Conservation (phyloP, 2,113 vertebrate genomes). For the Ochotona curzoniae region DNA sequence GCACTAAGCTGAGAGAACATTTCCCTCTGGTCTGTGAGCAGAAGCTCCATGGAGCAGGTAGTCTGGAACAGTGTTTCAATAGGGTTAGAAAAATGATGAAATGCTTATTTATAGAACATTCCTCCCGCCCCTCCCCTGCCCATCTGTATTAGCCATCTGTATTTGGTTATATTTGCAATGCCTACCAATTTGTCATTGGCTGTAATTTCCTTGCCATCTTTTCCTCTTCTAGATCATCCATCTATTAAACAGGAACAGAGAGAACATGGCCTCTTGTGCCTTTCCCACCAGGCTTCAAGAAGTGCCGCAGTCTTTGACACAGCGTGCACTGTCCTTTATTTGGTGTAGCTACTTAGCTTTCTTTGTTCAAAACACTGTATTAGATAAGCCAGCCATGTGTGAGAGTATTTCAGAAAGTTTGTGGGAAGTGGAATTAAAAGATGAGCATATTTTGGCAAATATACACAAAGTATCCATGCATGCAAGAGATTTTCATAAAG, state of each 20-base stretch:
- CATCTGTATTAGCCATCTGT: slow-evolving; percentile 68
- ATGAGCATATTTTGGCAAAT: no score
- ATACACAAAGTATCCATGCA: no score
- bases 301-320: not conserved
- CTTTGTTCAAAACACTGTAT: not conserved
- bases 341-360: not conserved
- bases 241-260: not conserved
- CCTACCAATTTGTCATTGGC: slow-evolving; percentile 54
- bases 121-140: not conserved
- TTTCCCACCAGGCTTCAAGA: not conserved
- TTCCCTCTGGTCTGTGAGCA: not conserved
- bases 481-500: no score
- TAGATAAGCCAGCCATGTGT: slow-evolving; percentile 6
- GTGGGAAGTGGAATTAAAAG: no score
- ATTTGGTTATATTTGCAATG: slow-evolving; percentile 57
- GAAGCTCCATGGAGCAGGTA: not conserved
- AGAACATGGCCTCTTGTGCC: not conserved
- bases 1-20: not conserved
- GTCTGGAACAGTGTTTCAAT: slow-evolving; percentile 45
- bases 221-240: slow-evolving; percentile 43
- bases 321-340: not conserved
- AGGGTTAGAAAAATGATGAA: slow-evolving; percentile 43
- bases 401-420: no score
- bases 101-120: slow-evolving; percentile 57
- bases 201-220: slow-evolving; percentile 23